Percentiles rank a stretch among this genome's conserved stretches.
phyloP scores from a whole-genome alignment of 2,113 vertebrate species.

The Pholis gunnellus region DNA sequence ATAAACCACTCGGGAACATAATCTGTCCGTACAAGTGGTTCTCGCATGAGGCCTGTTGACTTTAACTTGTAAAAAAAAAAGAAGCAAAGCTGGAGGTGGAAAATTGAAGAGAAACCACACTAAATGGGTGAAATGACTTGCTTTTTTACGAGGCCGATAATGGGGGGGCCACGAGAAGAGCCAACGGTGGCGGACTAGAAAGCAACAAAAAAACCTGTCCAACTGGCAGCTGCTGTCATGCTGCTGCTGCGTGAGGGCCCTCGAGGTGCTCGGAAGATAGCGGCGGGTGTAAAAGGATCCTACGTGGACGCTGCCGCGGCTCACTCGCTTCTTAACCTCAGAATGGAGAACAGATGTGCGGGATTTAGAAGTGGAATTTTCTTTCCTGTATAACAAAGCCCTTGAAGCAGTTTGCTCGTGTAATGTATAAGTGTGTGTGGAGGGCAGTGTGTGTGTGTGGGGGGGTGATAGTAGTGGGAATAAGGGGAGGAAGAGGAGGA shows the following conservation, averaged over 20 bases:
- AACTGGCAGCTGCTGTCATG: constrained; percentile 24
- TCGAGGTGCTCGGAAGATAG: constrained; percentile 46
- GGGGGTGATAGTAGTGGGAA: background rate
- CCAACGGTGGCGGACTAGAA: constrained; percentile 7
- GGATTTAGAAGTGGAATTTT: constrained; percentile 70
- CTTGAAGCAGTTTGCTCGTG: constrained; percentile 53
- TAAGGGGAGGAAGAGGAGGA: background rate
- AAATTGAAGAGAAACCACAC: constrained; percentile 23
- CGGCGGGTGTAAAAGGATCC: constrained; percentile 53
- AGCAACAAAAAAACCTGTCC: background rate
- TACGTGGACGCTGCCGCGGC: constrained; percentile 62
- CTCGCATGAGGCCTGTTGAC: background rate
- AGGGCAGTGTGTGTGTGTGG: constrained; percentile 11
- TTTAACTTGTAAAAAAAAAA: background rate
- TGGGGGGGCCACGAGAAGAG: constrained; percentile 22
- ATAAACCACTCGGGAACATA: background rate
- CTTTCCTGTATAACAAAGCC: constrained; percentile 79
- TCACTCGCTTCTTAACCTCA: constrained; percentile 70
- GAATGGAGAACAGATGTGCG: constrained; percentile 79
- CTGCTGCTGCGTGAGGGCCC: constrained; percentile 26
- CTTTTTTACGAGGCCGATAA: constrained; percentile 59
- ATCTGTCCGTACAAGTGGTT: background rate
- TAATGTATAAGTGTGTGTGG: constrained; percentile 48
- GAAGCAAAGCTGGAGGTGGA: background rate
- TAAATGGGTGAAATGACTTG: constrained; percentile 2